A percentile compares a stretch with the other conserved stretches of the same genome.
Conservation (phyloP, 2,888 invertebrate genomes). For the Ectobius pallidus region DNA sequence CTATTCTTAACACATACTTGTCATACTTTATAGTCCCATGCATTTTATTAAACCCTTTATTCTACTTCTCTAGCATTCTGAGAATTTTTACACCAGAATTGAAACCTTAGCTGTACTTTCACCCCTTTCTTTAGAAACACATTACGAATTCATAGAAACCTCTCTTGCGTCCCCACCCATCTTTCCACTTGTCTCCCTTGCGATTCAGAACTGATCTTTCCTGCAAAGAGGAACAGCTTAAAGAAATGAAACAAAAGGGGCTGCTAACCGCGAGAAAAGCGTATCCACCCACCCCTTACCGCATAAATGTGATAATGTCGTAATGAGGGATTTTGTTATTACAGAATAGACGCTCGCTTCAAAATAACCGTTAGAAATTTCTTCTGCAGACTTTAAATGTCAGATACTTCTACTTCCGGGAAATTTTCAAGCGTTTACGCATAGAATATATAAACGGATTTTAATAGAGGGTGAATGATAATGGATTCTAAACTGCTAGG, state of each 20-base stretch:
- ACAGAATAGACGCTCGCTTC: not conserved
- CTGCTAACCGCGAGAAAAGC: not conserved
- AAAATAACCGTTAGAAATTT: too few species aligned
- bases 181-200: slow-evolving; percentile 14
- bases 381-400: too few species aligned
- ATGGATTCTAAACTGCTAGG: too few species aligned
- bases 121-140: slow-evolving; percentile 12
- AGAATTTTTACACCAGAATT: slow-evolving; percentile 11
- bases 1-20: too few species aligned
- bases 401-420: too few species aligned
- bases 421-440: too few species aligned
- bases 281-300: not conserved
- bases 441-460: too few species aligned
- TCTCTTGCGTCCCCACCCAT: not conserved
- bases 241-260: slow-evolving; percentile 11
- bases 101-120: slow-evolving; percentile 12
- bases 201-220: slow-evolving; percentile 25
- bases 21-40: not conserved
- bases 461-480: too few species aligned
- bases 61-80: slow-evolving; percentile 14
- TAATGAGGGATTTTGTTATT: not conserved
- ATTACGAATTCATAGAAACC: slow-evolving; percentile 30
- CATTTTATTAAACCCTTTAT: slow-evolving; percentile 15
- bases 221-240: slow-evolving; percentile 8
- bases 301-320: not conserved